phyloP scores from a whole-genome alignment of 64 coral and sea anemone species.

The Stichodactyla helianthus region DNA sequence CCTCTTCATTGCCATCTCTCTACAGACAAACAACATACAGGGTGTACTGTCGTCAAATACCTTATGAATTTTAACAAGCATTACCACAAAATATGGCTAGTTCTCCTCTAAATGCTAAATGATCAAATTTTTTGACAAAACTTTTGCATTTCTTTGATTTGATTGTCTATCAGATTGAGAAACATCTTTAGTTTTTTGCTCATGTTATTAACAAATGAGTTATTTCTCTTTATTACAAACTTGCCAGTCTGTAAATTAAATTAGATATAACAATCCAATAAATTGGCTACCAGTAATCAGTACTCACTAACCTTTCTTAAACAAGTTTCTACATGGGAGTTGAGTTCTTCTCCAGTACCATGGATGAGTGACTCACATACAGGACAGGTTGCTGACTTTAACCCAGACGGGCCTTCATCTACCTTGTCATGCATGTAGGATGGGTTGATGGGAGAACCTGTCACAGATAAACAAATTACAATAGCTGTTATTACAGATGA shows the following conservation, averaged over 20 bases:
- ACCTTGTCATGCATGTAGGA: slow-evolving; percentile 47
- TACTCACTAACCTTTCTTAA: slow-evolving; percentile 68
- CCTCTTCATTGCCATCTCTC: slow-evolving; percentile 29
- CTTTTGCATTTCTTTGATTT: too few species aligned
- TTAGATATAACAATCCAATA: neutral
- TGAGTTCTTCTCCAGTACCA: slow-evolving; percentile 74
- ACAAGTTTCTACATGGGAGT: slow-evolving; percentile 80
- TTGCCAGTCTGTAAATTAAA: too few species aligned
- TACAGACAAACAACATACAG: neutral
- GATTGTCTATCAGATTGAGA: too few species aligned
- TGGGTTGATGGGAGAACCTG: slow-evolving; percentile 82
- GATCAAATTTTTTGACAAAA: too few species aligned
- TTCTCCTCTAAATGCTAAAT: too few species aligned
- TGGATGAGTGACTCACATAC: slow-evolving; percentile 84
- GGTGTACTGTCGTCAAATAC: neutral
- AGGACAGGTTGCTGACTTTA: slow-evolving; percentile 71
- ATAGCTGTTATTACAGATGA: neutral
- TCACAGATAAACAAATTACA: neutral
- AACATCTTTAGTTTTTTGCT: too few species aligned
- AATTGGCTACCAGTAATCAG: neutral
- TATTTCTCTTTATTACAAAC: too few species aligned
- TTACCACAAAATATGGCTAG: too few species aligned
- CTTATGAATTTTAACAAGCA: neutral
- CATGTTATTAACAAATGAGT: too few species aligned
- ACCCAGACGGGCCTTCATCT: slow-evolving; percentile 67